Evolutionary conservation across 1,140 invertebrate species (phyloP), one percentile per base, ranked within the genome.

Genomic region (Drosophila sulfurigaster): DNA sequence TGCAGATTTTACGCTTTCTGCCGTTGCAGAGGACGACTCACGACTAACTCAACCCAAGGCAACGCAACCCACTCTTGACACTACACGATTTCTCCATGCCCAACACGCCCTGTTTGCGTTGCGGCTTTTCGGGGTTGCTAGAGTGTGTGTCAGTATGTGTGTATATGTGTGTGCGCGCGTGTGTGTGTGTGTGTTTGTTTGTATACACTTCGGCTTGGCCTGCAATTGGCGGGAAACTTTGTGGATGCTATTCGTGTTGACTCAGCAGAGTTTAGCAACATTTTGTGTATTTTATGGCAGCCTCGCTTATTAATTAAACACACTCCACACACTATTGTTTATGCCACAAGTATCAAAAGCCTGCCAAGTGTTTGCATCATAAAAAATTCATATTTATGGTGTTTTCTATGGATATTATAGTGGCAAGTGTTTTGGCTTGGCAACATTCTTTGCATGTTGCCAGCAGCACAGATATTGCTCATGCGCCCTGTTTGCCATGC

Each of bases 201-300:
- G 77, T 87, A 58, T 72, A 76, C 79, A 79, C 81, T 80, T 79
- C 72, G 83, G 87, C 80, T 83, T 91, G 83, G 66, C 80, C 80
- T 91, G 88, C 78, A 88, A 91, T 91, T 91, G 89, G 89, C 89
- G 89, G 89, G 89, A 91, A 91, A 91, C 72, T 66, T 71, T 88
- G 85, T 88, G 85, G 85, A 88, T 79, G 20, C 51, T n/a, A 88
- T 88, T 85, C 15, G 49, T 62, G 58, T 70, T 72, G 48, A n/a
- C 46, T 52, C 70, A 25, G 28, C 48, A 46, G n/a, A 77, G 72
- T 11, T 63, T 78, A 43, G 52, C 58, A 83, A 78, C 69, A 78
- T 62, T 49, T 74, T 56, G 15, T 10, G 25, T 32, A 64, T 68
- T 54, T 51, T 35, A 49, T 7, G 4, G n/a, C 35, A 20, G 15